Evolutionary conservation across 2,888 invertebrate species (phyloP).

Genomic region (Cenopis cana): DNA sequence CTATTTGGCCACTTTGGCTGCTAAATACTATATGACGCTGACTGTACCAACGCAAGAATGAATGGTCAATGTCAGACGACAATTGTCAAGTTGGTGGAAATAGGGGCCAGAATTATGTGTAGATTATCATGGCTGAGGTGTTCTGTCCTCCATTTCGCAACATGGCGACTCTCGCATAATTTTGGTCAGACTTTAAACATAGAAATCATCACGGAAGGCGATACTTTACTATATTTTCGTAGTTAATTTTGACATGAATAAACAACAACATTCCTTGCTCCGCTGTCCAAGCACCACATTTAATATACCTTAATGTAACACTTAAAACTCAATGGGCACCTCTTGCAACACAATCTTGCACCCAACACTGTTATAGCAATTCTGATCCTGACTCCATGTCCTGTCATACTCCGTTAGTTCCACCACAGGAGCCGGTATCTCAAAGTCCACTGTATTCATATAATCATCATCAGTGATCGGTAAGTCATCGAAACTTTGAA

Average conservation of each 20-base stretch:
- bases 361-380: slow-evolving; percentile 54
- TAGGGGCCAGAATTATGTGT: no score
- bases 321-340: slow-evolving; percentile 75
- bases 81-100: no score
- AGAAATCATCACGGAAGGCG: background rate
- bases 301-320: background rate
- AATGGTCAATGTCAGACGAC: no score
- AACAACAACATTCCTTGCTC: background rate
- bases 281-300: background rate
- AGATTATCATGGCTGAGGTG: no score
- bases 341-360: slow-evolving; percentile 72
- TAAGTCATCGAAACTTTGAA: slow-evolving; percentile 61
- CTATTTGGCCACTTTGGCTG: no score
- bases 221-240: no score
- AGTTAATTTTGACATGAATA: no score
- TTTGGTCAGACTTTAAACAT: background rate
- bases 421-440: slow-evolving; percentile 72
- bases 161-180: no score
- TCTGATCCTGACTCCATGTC: slow-evolving; percentile 44
- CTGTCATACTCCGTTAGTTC: slow-evolving; percentile 63
- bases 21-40: no score
- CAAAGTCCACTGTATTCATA: slow-evolving; percentile 66
- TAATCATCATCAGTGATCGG: slow-evolving; percentile 64
- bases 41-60: no score
- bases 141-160: no score